Evolutionary conservation across 2,113 vertebrate species (phyloP).

Genomic region (Lepidothrix coronata): DNA sequence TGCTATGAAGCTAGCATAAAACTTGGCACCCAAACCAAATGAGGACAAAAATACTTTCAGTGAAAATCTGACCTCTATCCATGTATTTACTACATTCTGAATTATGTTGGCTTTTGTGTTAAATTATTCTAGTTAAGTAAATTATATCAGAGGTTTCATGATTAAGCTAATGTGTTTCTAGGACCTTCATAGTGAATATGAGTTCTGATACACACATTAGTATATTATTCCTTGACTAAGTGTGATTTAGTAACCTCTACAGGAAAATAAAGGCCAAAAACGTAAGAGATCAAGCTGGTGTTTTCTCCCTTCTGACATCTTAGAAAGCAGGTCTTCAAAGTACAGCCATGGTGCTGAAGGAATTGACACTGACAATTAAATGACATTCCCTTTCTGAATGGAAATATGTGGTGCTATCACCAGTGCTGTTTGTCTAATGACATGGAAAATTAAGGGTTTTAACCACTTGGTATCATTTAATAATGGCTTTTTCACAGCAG

Average conservation of each 20-base stretch:
- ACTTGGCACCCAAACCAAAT: not conserved
- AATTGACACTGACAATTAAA: not conserved
- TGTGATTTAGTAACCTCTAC: not conserved
- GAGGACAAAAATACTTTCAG: not conserved
- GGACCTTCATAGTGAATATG: not conserved
- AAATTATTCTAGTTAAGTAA: not conserved
- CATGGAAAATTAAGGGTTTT: constrained; percentile 47
- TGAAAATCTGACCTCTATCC: not conserved
- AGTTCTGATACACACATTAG: not conserved
- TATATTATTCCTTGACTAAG: not conserved
- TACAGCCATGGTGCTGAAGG: not conserved
- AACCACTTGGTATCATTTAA: constrained; percentile 23
- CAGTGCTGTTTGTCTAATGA: constrained; percentile 46
- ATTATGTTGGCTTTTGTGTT: not conserved
- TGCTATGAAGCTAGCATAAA: constrained; percentile 21
- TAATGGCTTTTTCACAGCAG: not conserved
- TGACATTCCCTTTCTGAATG: not conserved
- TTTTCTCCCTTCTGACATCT: not conserved
- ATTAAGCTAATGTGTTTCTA: not conserved
- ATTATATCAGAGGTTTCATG: not conserved
- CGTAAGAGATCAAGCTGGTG: not conserved
- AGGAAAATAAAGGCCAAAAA: not conserved
- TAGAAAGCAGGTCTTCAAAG: not conserved
- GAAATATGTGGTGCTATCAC: not conserved
- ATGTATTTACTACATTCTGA: not conserved